Evolutionary conservation across 2,888 invertebrate genomes (phyloP).

Genomic region (Chrysolina haemoptera): DNA sequence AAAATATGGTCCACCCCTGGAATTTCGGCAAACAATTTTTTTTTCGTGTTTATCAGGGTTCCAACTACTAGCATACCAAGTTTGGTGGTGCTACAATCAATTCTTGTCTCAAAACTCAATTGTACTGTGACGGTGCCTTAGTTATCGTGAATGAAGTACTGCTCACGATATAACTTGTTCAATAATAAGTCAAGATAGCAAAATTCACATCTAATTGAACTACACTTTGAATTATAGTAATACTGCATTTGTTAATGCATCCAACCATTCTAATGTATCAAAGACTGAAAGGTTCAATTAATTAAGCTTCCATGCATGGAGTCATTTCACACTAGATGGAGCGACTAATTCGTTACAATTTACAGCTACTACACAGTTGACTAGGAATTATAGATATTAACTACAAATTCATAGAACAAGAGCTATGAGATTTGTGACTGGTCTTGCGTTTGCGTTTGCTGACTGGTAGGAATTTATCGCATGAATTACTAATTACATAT

Average conservation of each 20-base stretch:
- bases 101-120: too few relatives aligned
- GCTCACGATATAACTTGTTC: too few relatives aligned
- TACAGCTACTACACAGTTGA: conserved; percentile 44
- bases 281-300: conserved; percentile 40
- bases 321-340: conserved; percentile 43
- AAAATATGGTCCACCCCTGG: too few relatives aligned
- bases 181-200: too few relatives aligned
- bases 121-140: too few relatives aligned
- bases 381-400: conserved; percentile 12
- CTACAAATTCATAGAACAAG: conserved; percentile 12
- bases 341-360: conserved; percentile 44
- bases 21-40: too few relatives aligned
- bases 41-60: too few relatives aligned
- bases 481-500: neutral
- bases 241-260: neutral
- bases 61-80: too few relatives aligned
- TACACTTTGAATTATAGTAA: neutral
- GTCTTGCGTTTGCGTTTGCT: neutral
- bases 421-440: neutral
- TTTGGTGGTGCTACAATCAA: too few relatives aligned
- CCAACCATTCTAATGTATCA: conserved; percentile 12
- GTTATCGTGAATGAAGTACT: too few relatives aligned
- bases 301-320: conserved; percentile 38
- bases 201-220: too few relatives aligned
- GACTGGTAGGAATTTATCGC: neutral